Evolutionary conservation across 2,797 vertebrate genomes (phyloP).

Genomic region (Anguilla obscura): DNA sequence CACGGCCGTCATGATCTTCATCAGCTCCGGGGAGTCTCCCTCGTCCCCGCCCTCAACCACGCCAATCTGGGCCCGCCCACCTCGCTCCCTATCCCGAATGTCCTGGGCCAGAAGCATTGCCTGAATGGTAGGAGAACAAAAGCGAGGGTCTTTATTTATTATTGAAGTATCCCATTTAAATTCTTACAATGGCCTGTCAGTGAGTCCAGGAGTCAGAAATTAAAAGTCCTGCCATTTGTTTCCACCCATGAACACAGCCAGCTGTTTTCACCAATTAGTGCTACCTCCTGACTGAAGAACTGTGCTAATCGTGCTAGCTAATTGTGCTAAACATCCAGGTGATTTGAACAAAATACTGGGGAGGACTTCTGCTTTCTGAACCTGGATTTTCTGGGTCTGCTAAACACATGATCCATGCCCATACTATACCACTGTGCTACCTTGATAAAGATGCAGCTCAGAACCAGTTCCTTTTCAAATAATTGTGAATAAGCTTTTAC

Average conservation of each 20-base stretch:
- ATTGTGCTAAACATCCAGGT: not conserved
- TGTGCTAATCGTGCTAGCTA: not conserved
- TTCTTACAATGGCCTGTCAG: not conserved
- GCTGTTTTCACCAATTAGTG: not conserved
- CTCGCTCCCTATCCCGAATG: conserved; percentile 85
- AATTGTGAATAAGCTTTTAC: conserved; percentile 57
- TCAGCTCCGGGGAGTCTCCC: conserved; percentile 74
- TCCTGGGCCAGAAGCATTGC: conserved; percentile 80
- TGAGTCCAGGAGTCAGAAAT: not conserved
- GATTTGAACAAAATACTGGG: not conserved
- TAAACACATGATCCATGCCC: not conserved
- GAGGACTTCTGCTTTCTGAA: not conserved
- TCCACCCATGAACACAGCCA: not conserved
- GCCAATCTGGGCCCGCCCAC: conserved; percentile 80
- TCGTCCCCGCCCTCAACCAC: conserved; percentile 76
- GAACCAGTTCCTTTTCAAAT: not conserved
- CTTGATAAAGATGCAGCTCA: not conserved
- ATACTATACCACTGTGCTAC: not conserved
- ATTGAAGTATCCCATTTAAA: not conserved
- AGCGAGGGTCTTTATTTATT: not conserved
- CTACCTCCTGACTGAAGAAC: not conserved
- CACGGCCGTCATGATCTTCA: conserved; percentile 81
- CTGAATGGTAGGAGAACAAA: conserved; percentile 46
- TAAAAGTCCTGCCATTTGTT: not conserved
- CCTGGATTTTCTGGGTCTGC: not conserved